phyloP scores from a whole-genome alignment of 2,888 invertebrate genomes.

The Limnephilus marmoratus region DNA sequence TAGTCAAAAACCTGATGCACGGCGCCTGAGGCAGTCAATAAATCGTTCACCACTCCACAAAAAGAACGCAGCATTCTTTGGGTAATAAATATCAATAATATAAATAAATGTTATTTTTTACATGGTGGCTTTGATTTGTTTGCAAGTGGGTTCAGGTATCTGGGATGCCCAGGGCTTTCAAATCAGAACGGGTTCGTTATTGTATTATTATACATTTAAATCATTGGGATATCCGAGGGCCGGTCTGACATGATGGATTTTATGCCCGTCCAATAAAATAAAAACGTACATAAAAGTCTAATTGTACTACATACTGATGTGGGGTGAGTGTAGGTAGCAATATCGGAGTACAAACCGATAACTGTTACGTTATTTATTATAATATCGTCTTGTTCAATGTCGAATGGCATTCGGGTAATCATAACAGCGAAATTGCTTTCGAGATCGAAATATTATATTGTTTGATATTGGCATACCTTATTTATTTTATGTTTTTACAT shows the following conservation, averaged over 20 bases:
- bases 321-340: background rate
- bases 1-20: constrained; percentile 9
- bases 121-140: background rate
- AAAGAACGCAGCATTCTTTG: background rate
- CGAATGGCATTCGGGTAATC: background rate
- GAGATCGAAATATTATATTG: background rate
- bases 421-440: background rate
- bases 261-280: constrained; percentile 52
- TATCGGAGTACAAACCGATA: background rate
- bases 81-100: constrained; percentile 2
- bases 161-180: constrained; percentile 19
- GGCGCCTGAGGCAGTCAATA: constrained; percentile 14
- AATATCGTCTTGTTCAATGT: background rate
- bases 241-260: constrained; percentile 46
- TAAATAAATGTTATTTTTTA: constrained; percentile 16
- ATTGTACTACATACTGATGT: constrained; percentile 24
- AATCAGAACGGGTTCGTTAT: constrained; percentile 55
- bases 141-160: constrained; percentile 2
- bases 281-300: constrained; percentile 41
- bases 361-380: background rate
- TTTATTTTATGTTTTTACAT: too few relatives aligned
- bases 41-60: constrained; percentile 20
- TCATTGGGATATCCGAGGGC: constrained; percentile 21
- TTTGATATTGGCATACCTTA: background rate
- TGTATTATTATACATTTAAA: constrained; percentile 49